Base-by-base conservation (phyloP, 2,797 vertebrate species). In the Lepus oiostolus region DNA sequence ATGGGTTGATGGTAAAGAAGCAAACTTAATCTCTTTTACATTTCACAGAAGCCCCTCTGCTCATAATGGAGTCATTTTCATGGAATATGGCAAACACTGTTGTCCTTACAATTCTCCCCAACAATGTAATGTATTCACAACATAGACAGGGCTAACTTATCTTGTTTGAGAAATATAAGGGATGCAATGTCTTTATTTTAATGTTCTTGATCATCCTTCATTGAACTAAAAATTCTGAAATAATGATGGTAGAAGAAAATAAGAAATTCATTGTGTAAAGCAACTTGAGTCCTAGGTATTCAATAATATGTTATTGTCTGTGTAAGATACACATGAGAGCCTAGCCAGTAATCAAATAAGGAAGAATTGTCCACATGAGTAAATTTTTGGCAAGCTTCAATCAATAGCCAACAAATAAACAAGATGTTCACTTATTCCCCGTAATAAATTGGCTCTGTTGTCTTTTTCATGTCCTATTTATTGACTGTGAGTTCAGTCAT, bases 401-500 rank as follows among this genome's bases (percentile, higher is more conserved):
- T 80, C 28, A 62, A 28, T 35, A 14, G 4, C 42, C 14, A 79
- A 24, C 76, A 94, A 88, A 71, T 85, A 88, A 87, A 82, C 7
- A 80, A 65, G 24, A 47, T 94, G 24, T 58, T 58, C 32, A 47
- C 10, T 71, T 88, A 71, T 77, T 91, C 67, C 24, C 22, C 38
- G 52, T 85, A 67, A 70, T 77, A 87, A 94, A 65, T 93, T 96
- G 68, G 52, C 71, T 28, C 28, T 67, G 74, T 30, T 75, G 8
- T 1, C 38, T 62, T 86, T 92, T 76, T 7, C 80, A 42, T 90
- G 12, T 71, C 30, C 47, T 90, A 67, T 35, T 93, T 94, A 81
- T 68, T 95, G 72, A 89, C 22, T 93, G 58, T 67, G 58, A 94
- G 21, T 96, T 95, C 95, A 63, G 91, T 24, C 82, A n/a, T 63